These are phyloP conservation scores for Allobates femoralis DNA, from an alignment of 2,797 vertebrate species.

Conservation along the genomic window DNA sequence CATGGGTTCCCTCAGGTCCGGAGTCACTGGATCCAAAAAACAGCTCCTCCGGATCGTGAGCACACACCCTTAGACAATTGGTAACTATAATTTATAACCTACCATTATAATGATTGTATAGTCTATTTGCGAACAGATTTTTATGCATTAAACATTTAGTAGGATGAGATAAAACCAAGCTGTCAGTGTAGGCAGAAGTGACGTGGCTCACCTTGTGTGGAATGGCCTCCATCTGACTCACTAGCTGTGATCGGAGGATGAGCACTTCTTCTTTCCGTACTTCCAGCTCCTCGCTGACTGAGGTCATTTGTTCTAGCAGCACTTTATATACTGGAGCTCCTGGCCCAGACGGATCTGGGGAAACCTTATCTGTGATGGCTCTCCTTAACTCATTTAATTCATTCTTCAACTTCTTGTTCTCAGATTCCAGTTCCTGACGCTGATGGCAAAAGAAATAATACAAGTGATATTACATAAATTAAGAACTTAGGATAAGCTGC, in stretches of 20 bases:
- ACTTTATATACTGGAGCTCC: conserved; percentile 92
- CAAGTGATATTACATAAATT: neutral
- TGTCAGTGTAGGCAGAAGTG: neutral
- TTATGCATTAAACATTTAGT: too few relatives aligned
- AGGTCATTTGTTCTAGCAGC: conserved; percentile 91
- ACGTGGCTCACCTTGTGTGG: conserved; percentile 87
- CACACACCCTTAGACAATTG: too few relatives aligned
- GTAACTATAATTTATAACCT: too few relatives aligned
- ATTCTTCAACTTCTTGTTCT: conserved; percentile 97
- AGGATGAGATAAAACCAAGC: too few relatives aligned
- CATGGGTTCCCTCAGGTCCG: too few relatives aligned
- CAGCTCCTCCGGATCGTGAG: too few relatives aligned
- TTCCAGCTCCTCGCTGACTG: conserved; percentile 94
- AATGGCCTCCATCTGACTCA: conserved; percentile 96
- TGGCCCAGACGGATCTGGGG: conserved; percentile 82
- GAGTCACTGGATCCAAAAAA: too few relatives aligned
- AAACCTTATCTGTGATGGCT: conserved; percentile 81
- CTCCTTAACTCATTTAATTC: conserved; percentile 90
- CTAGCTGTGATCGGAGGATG: conserved; percentile 94
- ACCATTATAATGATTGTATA: too few relatives aligned
- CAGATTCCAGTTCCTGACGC: conserved; percentile 97
- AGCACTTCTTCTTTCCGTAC: conserved; percentile 98
- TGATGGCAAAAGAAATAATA: conserved; percentile 66
- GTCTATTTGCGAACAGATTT: too few relatives aligned
- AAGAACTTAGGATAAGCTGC: too few relatives aligned